These are phyloP conservation scores for Lordiphosa andalusiaca DNA, from an alignment of 2,888 invertebrate species.

Conservation along the genomic window DNA sequence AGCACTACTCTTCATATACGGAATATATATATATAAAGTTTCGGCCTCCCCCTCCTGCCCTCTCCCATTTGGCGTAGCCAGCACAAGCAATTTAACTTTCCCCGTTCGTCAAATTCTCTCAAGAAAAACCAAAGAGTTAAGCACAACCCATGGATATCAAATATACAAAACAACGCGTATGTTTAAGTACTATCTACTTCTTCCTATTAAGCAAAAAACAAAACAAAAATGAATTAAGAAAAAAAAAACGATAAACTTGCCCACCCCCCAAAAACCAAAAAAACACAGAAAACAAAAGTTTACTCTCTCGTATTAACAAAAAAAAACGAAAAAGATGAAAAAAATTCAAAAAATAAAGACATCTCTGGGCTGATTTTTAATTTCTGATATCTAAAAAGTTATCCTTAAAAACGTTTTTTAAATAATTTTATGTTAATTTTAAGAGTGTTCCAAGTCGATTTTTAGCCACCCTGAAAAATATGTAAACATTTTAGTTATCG, in stretches of 20 bases:
- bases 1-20: too few species aligned
- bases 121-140: conserved; percentile 27
- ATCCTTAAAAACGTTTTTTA: too few species aligned
- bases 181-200: conserved; percentile 64
- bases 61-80: conserved; percentile 61
- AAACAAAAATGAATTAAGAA: conserved; percentile 15
- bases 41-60: conserved; percentile 23
- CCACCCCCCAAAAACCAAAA: conserved; percentile 40
- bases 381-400: too few species aligned
- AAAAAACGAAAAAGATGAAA: too few species aligned
- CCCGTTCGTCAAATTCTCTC: conserved; percentile 18
- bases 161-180: conserved; percentile 53
- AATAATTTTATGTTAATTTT: too few species aligned
- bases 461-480: too few species aligned
- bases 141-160: conserved; percentile 69
- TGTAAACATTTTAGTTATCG: too few species aligned
- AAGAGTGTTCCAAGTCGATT: too few species aligned
- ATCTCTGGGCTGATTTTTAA: too few species aligned
- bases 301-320: conserved; percentile 13
- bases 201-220: conserved; percentile 59
- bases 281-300: conserved; percentile 10
- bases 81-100: conserved; percentile 64
- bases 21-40: too few species aligned
- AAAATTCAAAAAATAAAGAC: too few species aligned
- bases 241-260: conserved; percentile 47